Conservation (phyloP, 2,797 vertebrate species). For the Simalia tracyae region DNA sequence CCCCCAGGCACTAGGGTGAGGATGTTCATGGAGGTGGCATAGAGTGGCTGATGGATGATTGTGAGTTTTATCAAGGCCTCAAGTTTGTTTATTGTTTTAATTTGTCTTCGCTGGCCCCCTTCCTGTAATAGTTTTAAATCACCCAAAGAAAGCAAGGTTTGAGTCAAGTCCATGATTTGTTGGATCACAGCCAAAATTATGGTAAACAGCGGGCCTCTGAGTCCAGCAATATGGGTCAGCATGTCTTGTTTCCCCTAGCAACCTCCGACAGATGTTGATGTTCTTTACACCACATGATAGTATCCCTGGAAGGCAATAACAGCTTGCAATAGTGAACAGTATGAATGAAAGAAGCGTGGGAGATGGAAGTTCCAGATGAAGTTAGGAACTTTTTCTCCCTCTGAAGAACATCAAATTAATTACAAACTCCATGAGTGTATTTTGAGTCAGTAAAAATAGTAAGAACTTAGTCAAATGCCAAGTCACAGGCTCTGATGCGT, state of each 20-base stretch:
- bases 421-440: background rate
- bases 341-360: background rate
- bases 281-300: background rate
- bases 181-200: background rate
- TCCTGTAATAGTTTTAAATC: background rate
- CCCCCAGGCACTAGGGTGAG: background rate
- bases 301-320: background rate
- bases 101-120: background rate
- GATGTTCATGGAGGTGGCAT: background rate
- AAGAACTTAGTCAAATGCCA: background rate
- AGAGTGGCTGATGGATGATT: background rate
- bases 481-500: background rate
- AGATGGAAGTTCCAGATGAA: background rate
- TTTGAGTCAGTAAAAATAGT: background rate
- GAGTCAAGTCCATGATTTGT: background rate
- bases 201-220: background rate
- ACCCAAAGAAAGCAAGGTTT: background rate
- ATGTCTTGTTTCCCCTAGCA: background rate
- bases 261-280: background rate
- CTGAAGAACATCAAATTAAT: background rate
- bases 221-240: background rate
- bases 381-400: background rate
- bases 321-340: background rate
- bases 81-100: background rate
- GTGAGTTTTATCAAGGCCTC: background rate